Evolutionary conservation across 2,113 vertebrate species (phyloP).

Genomic region (Cottus gobio): DNA sequence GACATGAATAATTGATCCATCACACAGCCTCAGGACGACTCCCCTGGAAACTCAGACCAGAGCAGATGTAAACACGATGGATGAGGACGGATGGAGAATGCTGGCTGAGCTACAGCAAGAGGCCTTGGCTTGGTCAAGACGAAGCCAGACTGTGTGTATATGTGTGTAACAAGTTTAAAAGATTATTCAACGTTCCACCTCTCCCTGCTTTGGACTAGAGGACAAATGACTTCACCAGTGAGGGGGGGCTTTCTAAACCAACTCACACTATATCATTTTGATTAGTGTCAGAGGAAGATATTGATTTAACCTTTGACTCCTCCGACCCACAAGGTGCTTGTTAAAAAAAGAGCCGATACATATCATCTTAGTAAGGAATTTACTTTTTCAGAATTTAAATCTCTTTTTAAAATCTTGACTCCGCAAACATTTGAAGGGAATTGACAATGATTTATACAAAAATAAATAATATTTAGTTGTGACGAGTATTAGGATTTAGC

Average conservation of each 20-base stretch:
- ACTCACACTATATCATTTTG: not conserved
- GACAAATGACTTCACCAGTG: too few species aligned
- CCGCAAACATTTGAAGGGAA: not conserved
- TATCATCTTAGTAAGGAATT: not conserved
- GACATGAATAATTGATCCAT: constrained; percentile 60
- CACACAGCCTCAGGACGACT: constrained; percentile 19
- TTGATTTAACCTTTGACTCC: constrained; percentile 6
- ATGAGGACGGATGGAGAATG: constrained; percentile 15
- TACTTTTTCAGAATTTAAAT: not conserved
- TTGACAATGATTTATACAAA: not conserved
- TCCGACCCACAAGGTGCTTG: not conserved
- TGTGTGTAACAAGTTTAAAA: not conserved
- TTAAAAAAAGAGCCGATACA: not conserved
- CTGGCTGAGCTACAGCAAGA: not conserved
- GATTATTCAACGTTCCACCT: not conserved
- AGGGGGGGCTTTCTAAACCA: not conserved
- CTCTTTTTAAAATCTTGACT: not conserved
- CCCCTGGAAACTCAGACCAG: constrained; percentile 11
- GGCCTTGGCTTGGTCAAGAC: not conserved
- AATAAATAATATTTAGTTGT: not conserved
- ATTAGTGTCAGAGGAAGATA: not conserved
- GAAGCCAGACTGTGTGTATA: not conserved
- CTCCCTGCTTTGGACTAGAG: not conserved
- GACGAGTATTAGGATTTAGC: not conserved
- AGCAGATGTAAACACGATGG: constrained; percentile 38